These are phyloP conservation scores for Callaeas wilsoni DNA, from an alignment of 2,113 vertebrate genomes.

Conservation along the genomic window DNA sequence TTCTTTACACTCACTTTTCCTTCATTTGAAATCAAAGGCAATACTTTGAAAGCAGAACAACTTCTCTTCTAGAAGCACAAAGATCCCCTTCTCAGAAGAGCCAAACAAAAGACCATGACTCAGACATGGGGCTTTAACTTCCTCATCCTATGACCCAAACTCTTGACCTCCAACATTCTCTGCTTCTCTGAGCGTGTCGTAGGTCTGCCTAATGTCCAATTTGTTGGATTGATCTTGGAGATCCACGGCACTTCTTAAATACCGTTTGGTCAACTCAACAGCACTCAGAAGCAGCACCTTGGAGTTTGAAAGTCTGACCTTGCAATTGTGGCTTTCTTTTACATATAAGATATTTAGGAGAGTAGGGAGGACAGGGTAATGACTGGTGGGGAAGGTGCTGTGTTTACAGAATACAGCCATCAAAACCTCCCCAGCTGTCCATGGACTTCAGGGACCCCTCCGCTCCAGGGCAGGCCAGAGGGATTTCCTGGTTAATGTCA, in stretches of 20 bases:
- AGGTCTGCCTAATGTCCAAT: neutral
- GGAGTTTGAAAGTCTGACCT: neutral
- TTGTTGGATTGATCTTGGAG: neutral
- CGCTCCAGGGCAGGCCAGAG: neutral
- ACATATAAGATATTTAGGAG: neutral
- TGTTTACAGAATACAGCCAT: neutral
- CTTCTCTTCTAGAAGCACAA: neutral
- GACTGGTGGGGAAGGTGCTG: neutral
- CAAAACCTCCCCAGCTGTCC: neutral
- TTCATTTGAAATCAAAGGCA: neutral
- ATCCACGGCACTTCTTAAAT: neutral
- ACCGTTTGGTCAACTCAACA: neutral
- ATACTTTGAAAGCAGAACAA: conserved; percentile 15
- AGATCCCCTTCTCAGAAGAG: neutral
- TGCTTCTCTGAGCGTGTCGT: neutral
- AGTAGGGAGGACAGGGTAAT: neutral
- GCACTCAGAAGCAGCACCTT: neutral
- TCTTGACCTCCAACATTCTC: neutral
- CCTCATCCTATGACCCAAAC: neutral
- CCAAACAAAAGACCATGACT: neutral
- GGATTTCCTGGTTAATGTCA: neutral
- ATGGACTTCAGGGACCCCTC: neutral
- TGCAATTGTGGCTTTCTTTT: neutral
- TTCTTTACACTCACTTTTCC: neutral
- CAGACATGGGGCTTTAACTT: neutral